These are phyloP conservation scores for Diarsia mendica DNA, from an alignment of 2,888 invertebrate species.

Conservation along the genomic window DNA sequence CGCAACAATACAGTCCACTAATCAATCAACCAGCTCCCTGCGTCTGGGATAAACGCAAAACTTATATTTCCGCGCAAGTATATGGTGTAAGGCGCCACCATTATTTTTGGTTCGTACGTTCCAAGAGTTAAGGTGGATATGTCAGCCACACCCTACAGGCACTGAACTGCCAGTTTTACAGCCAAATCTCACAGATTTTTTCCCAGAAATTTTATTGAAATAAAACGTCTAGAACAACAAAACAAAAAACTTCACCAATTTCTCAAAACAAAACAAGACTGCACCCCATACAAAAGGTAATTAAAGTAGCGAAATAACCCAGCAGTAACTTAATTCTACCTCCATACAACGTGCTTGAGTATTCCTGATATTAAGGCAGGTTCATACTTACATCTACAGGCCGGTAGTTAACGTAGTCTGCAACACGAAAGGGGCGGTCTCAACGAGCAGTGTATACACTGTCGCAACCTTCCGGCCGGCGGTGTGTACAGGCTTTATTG, in stretches of 20 bases:
- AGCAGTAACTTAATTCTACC: constrained; percentile 38
- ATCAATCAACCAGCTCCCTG: too few species aligned
- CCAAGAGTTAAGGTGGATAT: too few species aligned
- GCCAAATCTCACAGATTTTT: background rate
- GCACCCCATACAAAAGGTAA: constrained; percentile 20
- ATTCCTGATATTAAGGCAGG: constrained; percentile 62
- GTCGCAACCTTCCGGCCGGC: constrained; percentile 64
- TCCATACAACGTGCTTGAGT: constrained; percentile 45
- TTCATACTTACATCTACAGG: constrained; percentile 63
- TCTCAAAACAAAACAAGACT: constrained; percentile 5
- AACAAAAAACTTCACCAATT: constrained; percentile 10
- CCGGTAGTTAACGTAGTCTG: constrained; percentile 68
- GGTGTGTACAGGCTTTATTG: constrained; percentile 59
- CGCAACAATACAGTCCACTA: too few species aligned
- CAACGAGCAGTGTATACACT: constrained; percentile 69
- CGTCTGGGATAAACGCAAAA: too few species aligned
- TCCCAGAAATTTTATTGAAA: background rate
- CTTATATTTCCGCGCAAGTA: too few species aligned
- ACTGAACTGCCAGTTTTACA: background rate
- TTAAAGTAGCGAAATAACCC: constrained; percentile 21
- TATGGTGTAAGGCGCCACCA: too few species aligned
- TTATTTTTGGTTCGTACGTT: too few species aligned
- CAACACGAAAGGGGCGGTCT: constrained; percentile 81
- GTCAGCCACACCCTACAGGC: too few species aligned
- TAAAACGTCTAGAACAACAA: background rate